Evolutionary conservation across 2,888 invertebrate genomes (phyloP).

Genomic region (Ormyrus thymus): DNA sequence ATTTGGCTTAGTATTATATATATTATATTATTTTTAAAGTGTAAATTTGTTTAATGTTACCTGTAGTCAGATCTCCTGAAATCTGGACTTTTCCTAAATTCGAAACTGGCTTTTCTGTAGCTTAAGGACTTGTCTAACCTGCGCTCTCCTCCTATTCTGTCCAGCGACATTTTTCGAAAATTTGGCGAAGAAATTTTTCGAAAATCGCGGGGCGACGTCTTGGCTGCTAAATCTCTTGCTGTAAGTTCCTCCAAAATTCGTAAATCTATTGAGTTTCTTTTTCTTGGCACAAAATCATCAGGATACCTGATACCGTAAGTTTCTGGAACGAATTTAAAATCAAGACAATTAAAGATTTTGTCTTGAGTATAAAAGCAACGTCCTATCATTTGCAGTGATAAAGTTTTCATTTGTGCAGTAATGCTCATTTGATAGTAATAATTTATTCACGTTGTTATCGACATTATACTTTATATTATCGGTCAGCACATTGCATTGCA

Average conservation of each 20-base stretch:
- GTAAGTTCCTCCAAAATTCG: constrained; percentile 68
- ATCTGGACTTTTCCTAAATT: constrained; percentile 71
- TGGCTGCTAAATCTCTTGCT: constrained; percentile 62
- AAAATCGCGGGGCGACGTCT: constrained; percentile 69
- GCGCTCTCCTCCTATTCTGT: constrained; percentile 68
- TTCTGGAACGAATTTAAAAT: not conserved
- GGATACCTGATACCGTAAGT: constrained; percentile 65
- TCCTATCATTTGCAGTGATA: not conserved
- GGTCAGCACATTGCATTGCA: too few species aligned
- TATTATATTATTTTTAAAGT: not conserved
- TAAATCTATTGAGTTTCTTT: constrained; percentile 70
- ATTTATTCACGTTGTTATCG: not conserved
- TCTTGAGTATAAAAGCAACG: not conserved
- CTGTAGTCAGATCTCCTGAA: constrained; percentile 70
- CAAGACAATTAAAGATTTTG: too few species aligned
- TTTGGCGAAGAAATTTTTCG: constrained; percentile 69
- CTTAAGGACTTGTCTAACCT: constrained; percentile 66
- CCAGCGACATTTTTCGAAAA: constrained; percentile 72
- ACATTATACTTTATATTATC: too few species aligned
- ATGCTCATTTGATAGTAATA: not conserved
- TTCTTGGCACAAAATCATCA: constrained; percentile 70
- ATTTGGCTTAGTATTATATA: too few species aligned
- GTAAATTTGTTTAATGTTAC: constrained; percentile 53
- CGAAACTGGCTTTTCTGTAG: constrained; percentile 70
- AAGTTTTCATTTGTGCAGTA: not conserved